Percentiles rank a stretch among this genome's conserved stretches.
Evolutionary conservation across 2,888 invertebrate genomes (phyloP).

Genomic region (Lacanobia wlatinum): DNA sequence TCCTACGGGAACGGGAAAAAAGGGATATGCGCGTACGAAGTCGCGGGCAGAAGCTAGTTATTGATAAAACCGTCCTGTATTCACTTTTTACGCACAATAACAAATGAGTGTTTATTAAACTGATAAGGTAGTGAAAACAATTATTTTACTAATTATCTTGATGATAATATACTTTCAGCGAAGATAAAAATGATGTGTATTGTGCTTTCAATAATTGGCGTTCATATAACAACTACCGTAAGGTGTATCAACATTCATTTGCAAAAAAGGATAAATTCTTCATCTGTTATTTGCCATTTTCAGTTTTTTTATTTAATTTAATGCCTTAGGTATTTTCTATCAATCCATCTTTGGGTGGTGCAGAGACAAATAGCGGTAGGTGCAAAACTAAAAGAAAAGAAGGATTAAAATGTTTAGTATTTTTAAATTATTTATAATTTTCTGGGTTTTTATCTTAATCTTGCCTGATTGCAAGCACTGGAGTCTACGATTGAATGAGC

Average conservation of each 20-base stretch:
- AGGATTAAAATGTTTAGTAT: no score
- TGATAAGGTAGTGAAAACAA: conserved; percentile 56
- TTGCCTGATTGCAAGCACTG: neutral
- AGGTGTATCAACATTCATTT: neutral
- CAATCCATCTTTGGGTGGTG: no score
- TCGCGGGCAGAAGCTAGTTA: no score
- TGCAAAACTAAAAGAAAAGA: no score
- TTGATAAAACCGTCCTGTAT: conserved; percentile 39
- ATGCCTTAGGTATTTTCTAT: no score
- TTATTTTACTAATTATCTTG: conserved; percentile 38
- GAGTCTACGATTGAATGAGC: neutral
- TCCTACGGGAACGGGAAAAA: no score
- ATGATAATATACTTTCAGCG: conserved; percentile 34
- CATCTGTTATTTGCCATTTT: neutral
- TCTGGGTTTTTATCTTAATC: no score
- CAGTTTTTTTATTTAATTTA: neutral
- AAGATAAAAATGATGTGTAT: conserved; percentile 31
- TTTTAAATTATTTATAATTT: no score
- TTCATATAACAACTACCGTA: conserved; percentile 1
- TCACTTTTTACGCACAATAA: conserved; percentile 27
- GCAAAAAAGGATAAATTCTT: neutral
- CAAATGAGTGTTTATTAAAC: conserved; percentile 18
- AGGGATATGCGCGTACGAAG: no score
- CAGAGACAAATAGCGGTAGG: no score
- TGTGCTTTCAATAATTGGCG: conserved; percentile 6